Evolutionary conservation across 2,888 invertebrate species (phyloP).

Genomic region (Pinctada fucata): DNA sequence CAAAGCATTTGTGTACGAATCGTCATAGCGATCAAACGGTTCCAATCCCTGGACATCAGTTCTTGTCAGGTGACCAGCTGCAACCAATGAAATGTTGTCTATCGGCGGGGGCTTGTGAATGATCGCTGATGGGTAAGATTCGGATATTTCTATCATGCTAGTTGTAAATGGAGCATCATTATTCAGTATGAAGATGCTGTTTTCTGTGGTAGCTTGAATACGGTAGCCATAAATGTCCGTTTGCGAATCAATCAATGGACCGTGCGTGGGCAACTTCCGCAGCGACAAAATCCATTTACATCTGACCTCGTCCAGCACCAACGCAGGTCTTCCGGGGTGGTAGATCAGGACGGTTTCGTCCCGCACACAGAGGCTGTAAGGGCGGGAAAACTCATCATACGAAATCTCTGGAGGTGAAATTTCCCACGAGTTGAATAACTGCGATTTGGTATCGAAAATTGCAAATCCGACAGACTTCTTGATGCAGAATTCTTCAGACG

Average conservation of each 20-base stretch:
- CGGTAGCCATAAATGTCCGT: conserved; percentile 63
- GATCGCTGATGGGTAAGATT: conserved; percentile 60
- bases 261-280: conserved; percentile 61
- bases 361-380: conserved; percentile 68
- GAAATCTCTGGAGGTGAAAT: conserved; percentile 69
- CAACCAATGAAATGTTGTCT: conserved; percentile 71
- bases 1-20: conserved; percentile 67
- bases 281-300: conserved; percentile 71
- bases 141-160: conserved; percentile 66
- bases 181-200: conserved; percentile 68
- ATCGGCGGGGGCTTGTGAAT: conserved; percentile 72
- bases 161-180: conserved; percentile 73
- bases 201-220: conserved; percentile 62
- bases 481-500: conserved; percentile 74
- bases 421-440: conserved; percentile 69
- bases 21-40: conserved; percentile 66
- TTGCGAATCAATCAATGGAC: conserved; percentile 48
- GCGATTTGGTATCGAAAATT: conserved; percentile 71
- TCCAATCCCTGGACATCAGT: conserved; percentile 57
- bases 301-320: conserved; percentile 70
- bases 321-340: conserved; percentile 70
- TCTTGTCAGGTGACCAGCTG: conserved; percentile 59
- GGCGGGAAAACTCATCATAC: conserved; percentile 70
- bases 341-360: conserved; percentile 71
- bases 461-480: conserved; percentile 73